Conservation (phyloP, 2,888 invertebrate species). For the Chelonus formosanus region DNA sequence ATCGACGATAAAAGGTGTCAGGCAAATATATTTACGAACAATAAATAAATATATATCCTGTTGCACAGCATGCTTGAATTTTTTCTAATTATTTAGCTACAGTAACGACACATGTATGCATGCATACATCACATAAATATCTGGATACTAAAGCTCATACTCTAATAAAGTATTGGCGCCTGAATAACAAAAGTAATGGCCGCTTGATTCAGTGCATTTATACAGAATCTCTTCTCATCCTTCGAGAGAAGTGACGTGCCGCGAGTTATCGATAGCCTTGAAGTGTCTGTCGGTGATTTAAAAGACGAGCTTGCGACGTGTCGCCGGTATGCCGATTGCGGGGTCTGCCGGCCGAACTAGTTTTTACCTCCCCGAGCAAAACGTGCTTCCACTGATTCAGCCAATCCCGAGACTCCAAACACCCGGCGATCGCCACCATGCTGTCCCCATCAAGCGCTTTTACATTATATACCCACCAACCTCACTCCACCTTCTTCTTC, state of each 20-base stretch:
- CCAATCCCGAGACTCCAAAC: slow-evolving; percentile 35
- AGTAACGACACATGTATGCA: no score
- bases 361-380: slow-evolving; percentile 51
- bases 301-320: slow-evolving; percentile 58
- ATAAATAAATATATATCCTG: no score
- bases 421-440: slow-evolving; percentile 37
- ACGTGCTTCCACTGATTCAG: slow-evolving; percentile 41
- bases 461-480: slow-evolving; percentile 12
- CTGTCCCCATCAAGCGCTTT: slow-evolving; percentile 33
- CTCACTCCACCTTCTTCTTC: slow-evolving; percentile 4
- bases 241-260: slow-evolving; percentile 38
- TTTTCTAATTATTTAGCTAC: no score
- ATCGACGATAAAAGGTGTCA: no score
- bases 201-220: background rate
- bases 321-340: slow-evolving; percentile 54
- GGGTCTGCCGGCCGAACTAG: slow-evolving; percentile 46
- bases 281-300: slow-evolving; percentile 60
- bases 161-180: slow-evolving; percentile 1
- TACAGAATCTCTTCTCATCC: background rate
- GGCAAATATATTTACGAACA: no score
- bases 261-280: slow-evolving; percentile 55
- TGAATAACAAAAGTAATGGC: slow-evolving; percentile 10
- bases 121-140: background rate
- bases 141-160: background rate
- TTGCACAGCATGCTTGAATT: no score